phyloP scores from a whole-genome alignment of 35 echinoderm and acorn worm genomes.

The Acanthaster planci region DNA sequence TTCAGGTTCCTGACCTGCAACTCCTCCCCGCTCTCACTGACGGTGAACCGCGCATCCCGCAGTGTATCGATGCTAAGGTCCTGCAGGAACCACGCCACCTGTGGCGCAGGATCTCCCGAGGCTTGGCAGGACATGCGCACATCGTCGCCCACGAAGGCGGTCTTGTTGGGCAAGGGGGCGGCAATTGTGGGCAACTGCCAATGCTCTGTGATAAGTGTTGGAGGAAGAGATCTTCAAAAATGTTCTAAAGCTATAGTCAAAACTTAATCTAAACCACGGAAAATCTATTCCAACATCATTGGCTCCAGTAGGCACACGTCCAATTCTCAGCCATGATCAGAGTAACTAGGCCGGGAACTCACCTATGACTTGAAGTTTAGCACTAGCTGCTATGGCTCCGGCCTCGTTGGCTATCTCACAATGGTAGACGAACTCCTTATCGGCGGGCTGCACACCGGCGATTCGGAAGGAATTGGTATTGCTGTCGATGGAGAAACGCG shows the following conservation, averaged over 20 bases:
- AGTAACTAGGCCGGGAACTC: background rate
- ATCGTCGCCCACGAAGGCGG: conserved; percentile 31
- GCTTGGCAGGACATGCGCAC: conserved; percentile 19
- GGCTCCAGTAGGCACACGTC: background rate
- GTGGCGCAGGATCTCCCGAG: conserved; percentile 38
- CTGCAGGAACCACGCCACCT: conserved; percentile 44
- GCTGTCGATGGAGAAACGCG: background rate
- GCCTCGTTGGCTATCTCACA: conserved; percentile 33
- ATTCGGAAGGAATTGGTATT: background rate
- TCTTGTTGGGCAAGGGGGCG: conserved; percentile 26
- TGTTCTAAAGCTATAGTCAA: too few species aligned
- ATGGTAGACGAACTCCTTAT: conserved; percentile 18
- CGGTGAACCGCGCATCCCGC: conserved; percentile 13
- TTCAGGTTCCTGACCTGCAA: conserved; percentile 34
- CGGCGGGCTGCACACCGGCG: background rate
- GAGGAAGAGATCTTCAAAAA: too few species aligned
- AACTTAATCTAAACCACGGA: too few species aligned
- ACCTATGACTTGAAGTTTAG: conserved; percentile 12
- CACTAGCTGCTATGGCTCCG: background rate
- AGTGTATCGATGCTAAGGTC: background rate
- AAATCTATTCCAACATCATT: background rate
- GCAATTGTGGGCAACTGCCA: conserved; percentile 32
- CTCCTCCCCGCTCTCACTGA: conserved; percentile 32
- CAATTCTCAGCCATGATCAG: background rate
- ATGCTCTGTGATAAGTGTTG: conserved; percentile 1